Evolutionary conservation across 2,113 vertebrate genomes (phyloP), one percentile per base, ranked within the genome.

Genomic region (Malaclemys terrapin): DNA sequence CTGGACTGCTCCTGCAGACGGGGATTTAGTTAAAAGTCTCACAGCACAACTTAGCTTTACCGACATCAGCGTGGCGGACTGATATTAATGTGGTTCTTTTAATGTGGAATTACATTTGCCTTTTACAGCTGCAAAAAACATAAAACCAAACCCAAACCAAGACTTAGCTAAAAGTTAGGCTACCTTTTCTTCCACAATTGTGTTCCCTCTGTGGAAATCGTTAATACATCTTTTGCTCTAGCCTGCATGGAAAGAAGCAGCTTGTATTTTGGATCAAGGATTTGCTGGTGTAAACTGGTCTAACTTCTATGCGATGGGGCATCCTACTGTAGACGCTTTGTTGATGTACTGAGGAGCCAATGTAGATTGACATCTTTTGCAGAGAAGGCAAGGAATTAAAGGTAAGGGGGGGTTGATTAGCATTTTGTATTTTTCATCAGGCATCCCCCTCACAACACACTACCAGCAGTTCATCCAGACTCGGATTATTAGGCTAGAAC

Each of bases 131-230:
- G 89, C 89, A 4, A 42, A 80, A 80, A 54, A 87, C 87, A 29
- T 35, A 56, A 59, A 5, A 80, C 86, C 75, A 65, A 95, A 94
- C 96, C 89, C 95, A 96, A 95, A 94, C 90, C 95, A 94, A 49
- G 91, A 91, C 81, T 95, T 49, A 3, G 54, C 88, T 75, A 93
- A 96, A 98, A 98, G 95, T 98, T 97, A 97, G 95, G 93, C 91
- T 95, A 87, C 75, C 25, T 56, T 17, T 90, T 87, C 88, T 87
- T 91, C 88, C 91, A 5, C 85, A 1, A 75, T 88, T 82, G 31
- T 17, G 10, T 90, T 83, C 85, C 89, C 80, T 83, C 2, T 85
- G 87, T 76, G 97, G 95, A 81, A 94, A 92, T 54, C 84, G 94
- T 52, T 85, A n/a, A 6, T 22, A 92, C 65, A 76, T 29, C 87